A percentile compares a stretch with the other conserved stretches of the same genome.
phyloP scores from a whole-genome alignment of 2,113 vertebrate genomes.

The Lichenostomus cassidix region DNA sequence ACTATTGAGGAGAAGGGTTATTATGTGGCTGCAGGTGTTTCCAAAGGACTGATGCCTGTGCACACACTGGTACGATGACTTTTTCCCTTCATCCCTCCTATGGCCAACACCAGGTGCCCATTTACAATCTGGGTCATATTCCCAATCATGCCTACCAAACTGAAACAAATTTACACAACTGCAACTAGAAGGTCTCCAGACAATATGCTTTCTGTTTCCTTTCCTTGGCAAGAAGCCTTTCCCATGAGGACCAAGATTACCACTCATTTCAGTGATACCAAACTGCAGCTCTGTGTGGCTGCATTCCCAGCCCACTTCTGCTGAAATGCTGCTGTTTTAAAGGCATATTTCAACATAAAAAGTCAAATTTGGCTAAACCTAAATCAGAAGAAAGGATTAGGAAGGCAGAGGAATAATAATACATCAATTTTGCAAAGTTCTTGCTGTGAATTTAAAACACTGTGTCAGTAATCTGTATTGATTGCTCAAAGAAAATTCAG shows the following conservation, averaged over 20 bases:
- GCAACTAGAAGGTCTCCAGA: background rate
- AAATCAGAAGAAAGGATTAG: conserved; percentile 32
- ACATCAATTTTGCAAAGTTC: background rate
- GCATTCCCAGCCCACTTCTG: background rate
- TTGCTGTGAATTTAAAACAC: conserved; percentile 19
- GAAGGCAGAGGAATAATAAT: conserved; percentile 32
- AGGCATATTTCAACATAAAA: background rate
- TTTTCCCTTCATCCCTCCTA: background rate
- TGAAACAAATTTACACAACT: background rate
- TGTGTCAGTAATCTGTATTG: conserved; percentile 12
- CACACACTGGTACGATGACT: background rate
- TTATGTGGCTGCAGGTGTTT: background rate
- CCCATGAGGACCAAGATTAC: background rate
- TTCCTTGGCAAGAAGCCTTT: background rate
- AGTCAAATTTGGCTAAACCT: background rate
- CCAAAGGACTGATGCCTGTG: background rate
- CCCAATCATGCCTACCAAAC: background rate
- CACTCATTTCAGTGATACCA: background rate
- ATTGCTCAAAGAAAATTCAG: conserved; percentile 35
- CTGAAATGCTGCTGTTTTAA: background rate
- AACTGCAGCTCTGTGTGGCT: background rate
- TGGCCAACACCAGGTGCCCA: background rate
- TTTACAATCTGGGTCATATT: background rate
- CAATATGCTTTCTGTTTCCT: background rate
- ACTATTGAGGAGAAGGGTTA: background rate